These are phyloP conservation scores for Octopus bimaculoides DNA, from an alignment of 1,140 invertebrate species.

Conservation along the genomic window DNA sequence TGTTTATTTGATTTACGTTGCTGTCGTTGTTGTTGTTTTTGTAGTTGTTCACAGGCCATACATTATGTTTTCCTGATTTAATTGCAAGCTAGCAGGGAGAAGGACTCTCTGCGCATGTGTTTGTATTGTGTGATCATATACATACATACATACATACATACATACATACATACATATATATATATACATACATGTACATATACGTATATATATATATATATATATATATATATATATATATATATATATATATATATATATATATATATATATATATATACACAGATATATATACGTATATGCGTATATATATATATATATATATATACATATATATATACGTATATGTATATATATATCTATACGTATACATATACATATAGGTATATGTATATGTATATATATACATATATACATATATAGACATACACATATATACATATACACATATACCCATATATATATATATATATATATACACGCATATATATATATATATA, in stretches of 20 bases:
- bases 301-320: not conserved
- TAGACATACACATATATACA: no score
- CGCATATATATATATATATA: no score
- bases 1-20: no score
- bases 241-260: not conserved
- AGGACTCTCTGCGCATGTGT: no score
- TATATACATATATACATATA: no score
- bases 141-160: not conserved
- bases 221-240: not conserved
- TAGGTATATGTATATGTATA: no score
- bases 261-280: not conserved
- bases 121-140: not conserved
- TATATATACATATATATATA: not conserved
- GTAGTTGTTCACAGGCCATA: no score
- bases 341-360: not conserved
- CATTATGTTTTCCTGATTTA: no score
- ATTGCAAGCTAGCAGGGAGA: no score
- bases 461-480: no score
- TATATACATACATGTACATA: not conserved
- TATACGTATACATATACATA: not conserved
- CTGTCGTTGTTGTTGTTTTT: no score
- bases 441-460: no score
- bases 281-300: not conserved
- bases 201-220: not conserved
- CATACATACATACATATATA: not conserved